Percentiles rank a stretch among this genome's conserved stretches.
These are phyloP conservation scores for Ctenodactylus gundi DNA, from an alignment of 2,113 vertebrate species.

Conservation along the genomic window DNA sequence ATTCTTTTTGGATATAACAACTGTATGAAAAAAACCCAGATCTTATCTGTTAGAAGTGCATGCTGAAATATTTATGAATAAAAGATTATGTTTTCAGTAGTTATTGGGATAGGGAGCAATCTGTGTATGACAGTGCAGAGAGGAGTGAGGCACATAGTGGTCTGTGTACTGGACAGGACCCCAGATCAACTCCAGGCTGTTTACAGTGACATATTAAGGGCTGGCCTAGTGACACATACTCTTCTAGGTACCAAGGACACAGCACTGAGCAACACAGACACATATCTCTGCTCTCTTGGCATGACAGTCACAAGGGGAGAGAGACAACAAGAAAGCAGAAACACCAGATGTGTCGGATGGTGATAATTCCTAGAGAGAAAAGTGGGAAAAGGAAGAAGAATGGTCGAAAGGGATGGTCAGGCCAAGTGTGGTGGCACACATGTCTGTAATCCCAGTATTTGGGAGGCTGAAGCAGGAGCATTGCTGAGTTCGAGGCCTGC, in stretches of 20 bases:
- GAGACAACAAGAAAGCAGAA: not conserved
- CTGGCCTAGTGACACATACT: not conserved
- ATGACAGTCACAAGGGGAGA: not conserved
- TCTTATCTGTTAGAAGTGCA: conserved; percentile 8
- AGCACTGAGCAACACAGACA: not conserved
- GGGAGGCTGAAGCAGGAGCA: not conserved
- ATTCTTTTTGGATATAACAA: not conserved
- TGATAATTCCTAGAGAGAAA: not conserved
- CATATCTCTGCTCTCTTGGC: not conserved
- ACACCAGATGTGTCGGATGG: not conserved
- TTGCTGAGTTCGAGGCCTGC: too few relatives aligned
- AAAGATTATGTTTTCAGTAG: not conserved
- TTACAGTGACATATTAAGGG: too few relatives aligned
- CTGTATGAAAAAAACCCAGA: not conserved
- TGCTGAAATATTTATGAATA: not conserved
- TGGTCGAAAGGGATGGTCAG: not conserved
- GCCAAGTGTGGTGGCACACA: not conserved
- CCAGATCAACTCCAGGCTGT: not conserved
- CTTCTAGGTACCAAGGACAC: not conserved
- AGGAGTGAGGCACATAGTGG: not conserved
- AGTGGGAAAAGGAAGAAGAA: not conserved
- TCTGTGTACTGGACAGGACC: not conserved
- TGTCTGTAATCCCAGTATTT: not conserved
- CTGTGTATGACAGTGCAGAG: not conserved
- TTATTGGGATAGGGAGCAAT: not conserved